A percentile compares a stretch with the other conserved stretches of the same genome.
Evolutionary conservation across 2,888 invertebrate genomes (phyloP).

Genomic region (Dendrolimus pini): DNA sequence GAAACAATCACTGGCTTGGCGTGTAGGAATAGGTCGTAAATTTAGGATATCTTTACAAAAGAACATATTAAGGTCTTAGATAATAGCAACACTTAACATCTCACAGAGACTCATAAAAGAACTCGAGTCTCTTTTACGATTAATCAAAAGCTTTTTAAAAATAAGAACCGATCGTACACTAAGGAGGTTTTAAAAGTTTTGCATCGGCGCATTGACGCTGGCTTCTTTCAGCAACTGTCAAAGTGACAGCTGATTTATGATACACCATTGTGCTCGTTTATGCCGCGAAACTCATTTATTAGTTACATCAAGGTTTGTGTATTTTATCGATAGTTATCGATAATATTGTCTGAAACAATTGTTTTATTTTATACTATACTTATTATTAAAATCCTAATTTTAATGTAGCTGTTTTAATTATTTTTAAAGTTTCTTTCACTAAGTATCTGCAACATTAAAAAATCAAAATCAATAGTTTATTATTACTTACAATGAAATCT

Average conservation of each 20-base stretch:
- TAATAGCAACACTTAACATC: background rate
- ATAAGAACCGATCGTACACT: conserved; percentile 24
- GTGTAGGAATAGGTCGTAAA: no score
- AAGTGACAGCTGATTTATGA: conserved; percentile 70
- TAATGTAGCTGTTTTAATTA: no score
- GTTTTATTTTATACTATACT: background rate
- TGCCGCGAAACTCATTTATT: conserved; percentile 69
- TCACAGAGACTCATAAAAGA: conserved; percentile 22
- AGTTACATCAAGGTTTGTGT: conserved; percentile 8
- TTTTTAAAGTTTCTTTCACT: no score
- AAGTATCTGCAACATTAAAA: no score
- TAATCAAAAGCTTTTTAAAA: conserved; percentile 49
- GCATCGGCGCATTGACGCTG: conserved; percentile 68
- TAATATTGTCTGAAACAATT: background rate
- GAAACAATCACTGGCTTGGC: no score
- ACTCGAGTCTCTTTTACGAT: conserved; percentile 47
- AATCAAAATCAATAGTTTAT: no score
- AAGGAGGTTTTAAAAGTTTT: conserved; percentile 58
- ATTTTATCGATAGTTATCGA: conserved; percentile 3
- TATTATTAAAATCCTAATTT: background rate
- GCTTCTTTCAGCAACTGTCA: conserved; percentile 69
- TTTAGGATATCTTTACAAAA: no score
- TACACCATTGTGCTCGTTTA: conserved; percentile 65
- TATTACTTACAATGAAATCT: no score
- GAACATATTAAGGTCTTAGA: background rate